A percentile compares a stretch with the other conserved stretches of the same genome.
Evolutionary conservation across 2,797 vertebrate species (phyloP).

Genomic region (Staurois parvus): DNA sequence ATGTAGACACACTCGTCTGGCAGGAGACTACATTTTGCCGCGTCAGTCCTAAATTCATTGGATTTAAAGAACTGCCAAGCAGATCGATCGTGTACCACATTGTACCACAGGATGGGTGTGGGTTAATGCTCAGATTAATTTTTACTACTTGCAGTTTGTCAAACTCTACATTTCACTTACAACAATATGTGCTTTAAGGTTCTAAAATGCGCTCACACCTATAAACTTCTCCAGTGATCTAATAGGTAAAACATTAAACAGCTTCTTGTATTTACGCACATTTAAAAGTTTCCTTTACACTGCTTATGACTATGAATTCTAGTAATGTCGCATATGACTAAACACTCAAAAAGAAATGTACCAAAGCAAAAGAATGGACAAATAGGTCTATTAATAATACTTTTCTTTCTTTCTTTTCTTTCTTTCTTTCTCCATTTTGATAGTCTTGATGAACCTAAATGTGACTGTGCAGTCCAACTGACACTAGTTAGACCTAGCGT

Average conservation of each 20-base stretch:
- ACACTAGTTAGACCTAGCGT: too few species aligned
- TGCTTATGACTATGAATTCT: background rate
- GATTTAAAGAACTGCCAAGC: conserved; percentile 69
- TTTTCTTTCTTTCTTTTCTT: background rate
- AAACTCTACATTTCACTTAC: conserved; percentile 29
- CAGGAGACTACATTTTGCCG: conserved; percentile 68
- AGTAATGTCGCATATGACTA: background rate
- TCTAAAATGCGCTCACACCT: conserved; percentile 42
- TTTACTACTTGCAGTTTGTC: conserved; percentile 63
- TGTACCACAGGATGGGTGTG: conserved; percentile 66
- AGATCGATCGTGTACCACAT: conserved; percentile 58
- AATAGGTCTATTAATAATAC: background rate
- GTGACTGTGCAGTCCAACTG: too few species aligned
- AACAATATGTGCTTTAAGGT: conserved; percentile 27
- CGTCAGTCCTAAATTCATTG: conserved; percentile 68
- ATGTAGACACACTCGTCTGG: conserved; percentile 71
- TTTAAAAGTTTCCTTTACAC: background rate
- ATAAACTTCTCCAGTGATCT: conserved; percentile 23
- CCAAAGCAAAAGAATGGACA: background rate
- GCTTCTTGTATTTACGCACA: background rate
- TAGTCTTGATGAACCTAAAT: too few species aligned
- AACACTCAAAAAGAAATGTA: background rate
- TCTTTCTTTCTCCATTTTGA: too few species aligned
- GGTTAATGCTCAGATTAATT: conserved; percentile 58
- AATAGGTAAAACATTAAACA: conserved; percentile 20